These are phyloP conservation scores for Sciurus vulgaris DNA, from an alignment of 2,797 vertebrate genomes.

Conservation along the genomic window DNA sequence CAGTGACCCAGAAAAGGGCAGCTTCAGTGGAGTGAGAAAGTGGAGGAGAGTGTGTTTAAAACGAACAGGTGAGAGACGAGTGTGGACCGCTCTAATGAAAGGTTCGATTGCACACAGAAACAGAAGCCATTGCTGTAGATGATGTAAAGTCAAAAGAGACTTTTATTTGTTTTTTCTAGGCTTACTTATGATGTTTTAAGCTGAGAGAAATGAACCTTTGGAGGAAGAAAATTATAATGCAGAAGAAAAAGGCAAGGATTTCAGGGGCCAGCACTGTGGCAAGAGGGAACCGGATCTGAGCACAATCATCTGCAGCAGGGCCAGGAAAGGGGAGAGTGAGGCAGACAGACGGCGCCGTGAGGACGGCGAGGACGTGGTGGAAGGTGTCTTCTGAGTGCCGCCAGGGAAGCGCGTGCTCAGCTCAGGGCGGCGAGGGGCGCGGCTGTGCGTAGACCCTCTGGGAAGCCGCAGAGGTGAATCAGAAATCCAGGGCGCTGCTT, in stretches of 20 bases:
- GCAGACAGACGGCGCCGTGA: neutral
- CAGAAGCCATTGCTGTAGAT: neutral
- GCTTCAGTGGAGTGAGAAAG: neutral
- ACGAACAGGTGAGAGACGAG: neutral
- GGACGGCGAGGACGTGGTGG: accelerated
- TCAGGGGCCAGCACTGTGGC: neutral
- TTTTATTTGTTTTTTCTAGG: neutral
- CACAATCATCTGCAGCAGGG: neutral
- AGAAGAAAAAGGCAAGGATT: neutral
- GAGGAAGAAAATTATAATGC: neutral
- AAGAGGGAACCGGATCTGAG: neutral
- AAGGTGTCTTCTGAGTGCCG: too few relatives aligned
- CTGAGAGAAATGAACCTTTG: neutral
- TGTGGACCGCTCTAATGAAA: neutral
- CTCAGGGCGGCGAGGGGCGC: neutral
- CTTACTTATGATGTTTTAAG: neutral
- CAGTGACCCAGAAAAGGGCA: neutral
- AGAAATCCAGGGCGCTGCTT: neutral
- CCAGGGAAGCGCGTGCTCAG: neutral
- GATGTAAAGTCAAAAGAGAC: neutral
- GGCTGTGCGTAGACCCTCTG: too few relatives aligned
- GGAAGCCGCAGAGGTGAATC: neutral
- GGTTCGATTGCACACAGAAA: neutral
- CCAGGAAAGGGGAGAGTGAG: neutral
- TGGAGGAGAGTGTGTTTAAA: neutral